phyloP scores from a whole-genome alignment of 2,113 vertebrate genomes.

The Scomber colias region DNA sequence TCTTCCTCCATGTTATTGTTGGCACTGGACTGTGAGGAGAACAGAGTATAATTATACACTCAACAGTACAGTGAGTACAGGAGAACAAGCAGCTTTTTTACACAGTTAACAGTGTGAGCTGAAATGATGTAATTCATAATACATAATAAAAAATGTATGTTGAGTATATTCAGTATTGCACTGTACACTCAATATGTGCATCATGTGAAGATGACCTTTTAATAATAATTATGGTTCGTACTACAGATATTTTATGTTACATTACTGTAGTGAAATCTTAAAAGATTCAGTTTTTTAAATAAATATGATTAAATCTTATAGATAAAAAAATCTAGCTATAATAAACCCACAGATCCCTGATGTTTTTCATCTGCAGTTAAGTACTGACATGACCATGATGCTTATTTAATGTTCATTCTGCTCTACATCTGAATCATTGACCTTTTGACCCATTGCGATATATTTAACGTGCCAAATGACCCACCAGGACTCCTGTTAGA shows the following conservation, averaged over 20 bases:
- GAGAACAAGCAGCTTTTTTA: neutral
- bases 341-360: neutral
- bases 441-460: slow-evolving; percentile 26
- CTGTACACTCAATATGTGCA: too few relatives aligned
- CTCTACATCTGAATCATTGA: slow-evolving; percentile 29
- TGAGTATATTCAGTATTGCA: too few relatives aligned
- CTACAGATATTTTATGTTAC: too few relatives aligned
- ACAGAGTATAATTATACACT: neutral
- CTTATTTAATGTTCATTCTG: slow-evolving; percentile 14
- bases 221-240: too few relatives aligned
- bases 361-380: slow-evolving; percentile 10
- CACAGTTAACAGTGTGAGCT: neutral
- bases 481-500: neutral
- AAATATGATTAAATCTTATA: too few relatives aligned
- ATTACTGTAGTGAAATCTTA: too few relatives aligned
- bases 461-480: slow-evolving; percentile 17
- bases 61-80: neutral
- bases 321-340: too few relatives aligned
- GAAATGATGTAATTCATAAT: neutral
- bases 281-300: too few relatives aligned
- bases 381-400: neutral
- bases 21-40: slow-evolving; percentile 91
- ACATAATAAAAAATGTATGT: neutral
- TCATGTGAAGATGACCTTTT: too few relatives aligned
- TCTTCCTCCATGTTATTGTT: slow-evolving; percentile 97